Evolutionary conservation across 2,113 vertebrate genomes (phyloP), one percentile per base, ranked within the genome.

Genomic region (Solea senegalensis): DNA sequence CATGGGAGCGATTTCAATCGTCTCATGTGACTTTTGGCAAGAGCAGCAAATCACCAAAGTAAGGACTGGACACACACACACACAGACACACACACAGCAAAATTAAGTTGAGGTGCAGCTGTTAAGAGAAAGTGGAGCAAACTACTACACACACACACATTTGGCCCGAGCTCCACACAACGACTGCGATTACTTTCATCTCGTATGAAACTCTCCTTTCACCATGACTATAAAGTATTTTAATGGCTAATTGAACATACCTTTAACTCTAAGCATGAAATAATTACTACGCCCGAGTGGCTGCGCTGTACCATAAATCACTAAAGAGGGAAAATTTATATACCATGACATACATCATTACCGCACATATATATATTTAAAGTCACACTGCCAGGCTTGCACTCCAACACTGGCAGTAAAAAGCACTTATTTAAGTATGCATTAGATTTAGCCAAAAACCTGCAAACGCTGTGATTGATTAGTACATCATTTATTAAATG

Each of bases 231-330:
- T 75, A 44, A 65, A 72, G 11, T 27, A 60, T 66, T 73, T 73
- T 79, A 73, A 79, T 43, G 58, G 46, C 21, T 51, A 69, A 66
- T 41, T 76, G 48, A 60, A 76, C 34, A 72, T 65, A 72, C 40
- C 26, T 78, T 65, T 55, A 63, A 58, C 8, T 78, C 16, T 21
- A 61, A 50, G 14, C 43, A 58, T 28, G 48, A 21, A 65, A 60
- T 69, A 66, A 80, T 67, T 67, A 48, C 9, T 45, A 14, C 51
- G 8, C 39, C 43, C 52, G 5, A 76, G 52, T 48, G 3, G 0
- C 21, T 60, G 49, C n/a, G 50, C 39, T 4, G n/a, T 63, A 68
- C 54, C 34, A 60, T 55, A 63, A 48, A 75, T 63, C 28, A 53
- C 71, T 44, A 49, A 16, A 34, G 45, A 48, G 7, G 57, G 39